Base-by-base conservation (phyloP, 2,888 invertebrate species). In the Stratiomys singularior region DNA sequence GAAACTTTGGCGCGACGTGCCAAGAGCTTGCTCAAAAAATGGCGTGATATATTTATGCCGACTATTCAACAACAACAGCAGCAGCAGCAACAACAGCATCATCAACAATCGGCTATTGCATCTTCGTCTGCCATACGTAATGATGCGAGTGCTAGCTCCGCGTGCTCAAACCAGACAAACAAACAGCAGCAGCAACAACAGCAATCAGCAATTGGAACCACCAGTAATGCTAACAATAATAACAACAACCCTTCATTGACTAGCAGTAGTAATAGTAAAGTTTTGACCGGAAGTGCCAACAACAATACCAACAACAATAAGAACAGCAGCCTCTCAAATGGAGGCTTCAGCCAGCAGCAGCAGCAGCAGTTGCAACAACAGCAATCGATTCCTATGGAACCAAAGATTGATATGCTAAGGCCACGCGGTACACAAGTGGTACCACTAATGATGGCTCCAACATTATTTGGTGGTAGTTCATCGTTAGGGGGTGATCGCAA, bases 21-120 rank as follows among this genome's bases (percentile, higher is more conserved):
- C 78, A 98, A 97, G 88, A 94, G 94, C 85, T 90, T 98, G 86
- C 93, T 98, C 78, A 96, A 96, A 84, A 91, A 93, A 88, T 98
- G 98, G 98, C 92, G 97, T 83, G 94, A 94, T 88, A 92, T 95
- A 88, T 92, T 97, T 83, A 89, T 94, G 84, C 93, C 93, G 56
- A 60, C 76, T 15, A 76, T 81, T 46, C 78, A 79, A 21, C 80
- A 81, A 47, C 80, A 81, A 47, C 52, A 52, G 46, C 81, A 44
- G 71, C 69, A n/a, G n/a, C n/a, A n/a, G n/a, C 77, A 76, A 23
- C 76, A 15, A 11, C 78, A 69, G 63, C 79, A 44, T 15, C 21
- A 5, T 28, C 76, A 11, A 23, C 58, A 21, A 63, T 27, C 56
- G 1, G 60, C 30, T 4, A 18, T n/a, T 15, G 15, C 47, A 1